These are phyloP conservation scores for Junonia oenone DNA, from an alignment of 2,888 invertebrate genomes.

Conservation along the genomic window DNA sequence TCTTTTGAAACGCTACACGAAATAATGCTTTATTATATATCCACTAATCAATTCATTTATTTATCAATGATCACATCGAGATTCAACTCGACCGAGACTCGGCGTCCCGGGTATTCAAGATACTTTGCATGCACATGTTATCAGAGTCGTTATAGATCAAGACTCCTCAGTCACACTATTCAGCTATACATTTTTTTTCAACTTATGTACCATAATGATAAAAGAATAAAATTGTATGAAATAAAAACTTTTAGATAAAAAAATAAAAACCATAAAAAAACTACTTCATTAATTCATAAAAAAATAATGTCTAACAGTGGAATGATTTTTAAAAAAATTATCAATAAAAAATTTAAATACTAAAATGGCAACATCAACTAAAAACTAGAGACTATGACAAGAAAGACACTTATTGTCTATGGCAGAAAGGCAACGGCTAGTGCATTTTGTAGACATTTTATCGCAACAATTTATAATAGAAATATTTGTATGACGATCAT, in stretches of 20 bases:
- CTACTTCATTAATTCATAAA: slow-evolving; percentile 5
- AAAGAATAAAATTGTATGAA: slow-evolving; percentile 19
- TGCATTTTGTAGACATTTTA: slow-evolving; percentile 18
- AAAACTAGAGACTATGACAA: slow-evolving; percentile 24
- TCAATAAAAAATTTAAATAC: slow-evolving; percentile 12
- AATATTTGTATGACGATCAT: slow-evolving; percentile 10
- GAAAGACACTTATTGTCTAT: slow-evolving; percentile 31
- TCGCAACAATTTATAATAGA: slow-evolving; percentile 13
- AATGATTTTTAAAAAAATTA: slow-evolving; percentile 34
- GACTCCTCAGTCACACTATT: slow-evolving; percentile 23
- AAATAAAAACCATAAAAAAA: not conserved
- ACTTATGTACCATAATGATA: slow-evolving; percentile 36
- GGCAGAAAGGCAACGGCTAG: slow-evolving; percentile 30
- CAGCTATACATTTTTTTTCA: slow-evolving; percentile 32
- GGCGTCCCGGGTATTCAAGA: slow-evolving; percentile 25
- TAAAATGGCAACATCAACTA: slow-evolving; percentile 26
- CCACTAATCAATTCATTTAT: slow-evolving; percentile 74
- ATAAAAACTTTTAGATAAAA: slow-evolving; percentile 5
- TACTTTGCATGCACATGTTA: slow-evolving; percentile 15
- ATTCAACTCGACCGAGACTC: slow-evolving; percentile 35
- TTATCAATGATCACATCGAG: slow-evolving; percentile 57
- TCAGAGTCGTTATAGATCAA: slow-evolving; percentile 19
- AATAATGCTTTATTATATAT: slow-evolving; percentile 65
- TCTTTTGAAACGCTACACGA: slow-evolving; percentile 75
- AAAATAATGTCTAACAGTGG: slow-evolving; percentile 32